phyloP scores from a whole-genome alignment of 2,888 invertebrate species.

The Trachelus stipa region DNA sequence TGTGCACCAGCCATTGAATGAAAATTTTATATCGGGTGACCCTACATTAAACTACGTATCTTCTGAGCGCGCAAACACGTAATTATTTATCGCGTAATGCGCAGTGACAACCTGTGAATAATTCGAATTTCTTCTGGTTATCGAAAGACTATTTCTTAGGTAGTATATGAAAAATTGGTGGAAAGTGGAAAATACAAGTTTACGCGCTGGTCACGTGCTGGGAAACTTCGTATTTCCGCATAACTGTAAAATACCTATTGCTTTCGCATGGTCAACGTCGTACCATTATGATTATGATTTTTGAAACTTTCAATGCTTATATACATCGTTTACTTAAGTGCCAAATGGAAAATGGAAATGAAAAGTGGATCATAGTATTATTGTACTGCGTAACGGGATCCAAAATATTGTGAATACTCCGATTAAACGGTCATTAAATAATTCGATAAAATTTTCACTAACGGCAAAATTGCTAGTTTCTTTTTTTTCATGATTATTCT shows the following conservation, averaged over 20 bases:
- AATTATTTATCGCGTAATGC: no score
- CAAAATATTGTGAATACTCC: no score
- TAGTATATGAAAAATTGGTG: not conserved
- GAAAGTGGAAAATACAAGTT: constrained; percentile 5
- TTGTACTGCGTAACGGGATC: not conserved
- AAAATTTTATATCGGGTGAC: no score
- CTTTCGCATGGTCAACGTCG: no score
- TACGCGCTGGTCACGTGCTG: constrained; percentile 3
- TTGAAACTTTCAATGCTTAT: no score
- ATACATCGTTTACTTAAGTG: not conserved
- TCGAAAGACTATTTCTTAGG: not conserved
- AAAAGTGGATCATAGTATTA: not conserved
- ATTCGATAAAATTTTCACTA: not conserved
- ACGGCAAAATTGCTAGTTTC: constrained; percentile 2
- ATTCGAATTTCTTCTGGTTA: no score
- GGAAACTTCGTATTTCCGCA: not conserved
- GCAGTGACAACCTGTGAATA: no score
- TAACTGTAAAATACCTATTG: no score
- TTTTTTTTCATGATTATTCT: constrained; percentile 4
- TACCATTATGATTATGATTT: no score
- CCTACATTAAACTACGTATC: no score
- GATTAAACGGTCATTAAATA: not conserved
- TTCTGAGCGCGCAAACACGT: no score
- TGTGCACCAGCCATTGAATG: no score
- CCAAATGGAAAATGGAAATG: not conserved